These are phyloP conservation scores for Pogona vitticeps DNA, from an alignment of 2,113 vertebrate species.

Conservation along the genomic window DNA sequence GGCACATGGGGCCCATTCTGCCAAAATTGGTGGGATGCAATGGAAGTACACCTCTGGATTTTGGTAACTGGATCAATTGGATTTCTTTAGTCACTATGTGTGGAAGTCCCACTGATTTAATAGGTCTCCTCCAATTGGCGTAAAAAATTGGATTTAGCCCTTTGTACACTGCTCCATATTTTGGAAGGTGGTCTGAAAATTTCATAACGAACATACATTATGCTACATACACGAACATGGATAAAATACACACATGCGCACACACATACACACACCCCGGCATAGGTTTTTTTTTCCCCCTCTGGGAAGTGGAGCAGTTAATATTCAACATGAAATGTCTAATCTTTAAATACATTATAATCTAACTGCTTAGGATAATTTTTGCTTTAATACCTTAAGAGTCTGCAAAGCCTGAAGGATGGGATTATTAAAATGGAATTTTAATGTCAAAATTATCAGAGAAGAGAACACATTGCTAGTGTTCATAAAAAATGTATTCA, in stretches of 20 bases:
- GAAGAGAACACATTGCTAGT: slow-evolving; percentile 90
- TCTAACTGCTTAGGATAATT: slow-evolving; percentile 98
- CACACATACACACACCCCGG: slow-evolving; percentile 71
- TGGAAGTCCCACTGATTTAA: no score
- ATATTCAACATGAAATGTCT: slow-evolving; percentile 96
- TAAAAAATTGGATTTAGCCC: no score
- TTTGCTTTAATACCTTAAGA: slow-evolving; percentile 99
- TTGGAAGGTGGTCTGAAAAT: slow-evolving; percentile 62
- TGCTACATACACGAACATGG: neutral
- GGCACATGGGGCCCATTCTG: neutral
- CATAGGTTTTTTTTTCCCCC: slow-evolving; percentile 71
- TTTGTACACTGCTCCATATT: slow-evolving; percentile 26
- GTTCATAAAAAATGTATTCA: slow-evolving; percentile 83
- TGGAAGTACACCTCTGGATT: no score
- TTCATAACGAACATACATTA: slow-evolving; percentile 66
- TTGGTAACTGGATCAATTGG: no score
- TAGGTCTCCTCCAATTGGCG: no score
- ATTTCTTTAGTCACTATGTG: no score
- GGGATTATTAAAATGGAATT: slow-evolving; percentile 99
- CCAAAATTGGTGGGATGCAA: no score
- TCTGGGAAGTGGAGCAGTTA: slow-evolving; percentile 91
- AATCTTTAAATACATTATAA: slow-evolving; percentile 96
- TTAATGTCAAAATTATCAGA: slow-evolving; percentile 98
- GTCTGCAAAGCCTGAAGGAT: slow-evolving; percentile 99
- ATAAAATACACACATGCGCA: slow-evolving; percentile 33